Percentiles rank a stretch among this genome's conserved stretches.
Conservation (phyloP, 2,888 invertebrate genomes). For the Polymixis lichenea region DNA sequence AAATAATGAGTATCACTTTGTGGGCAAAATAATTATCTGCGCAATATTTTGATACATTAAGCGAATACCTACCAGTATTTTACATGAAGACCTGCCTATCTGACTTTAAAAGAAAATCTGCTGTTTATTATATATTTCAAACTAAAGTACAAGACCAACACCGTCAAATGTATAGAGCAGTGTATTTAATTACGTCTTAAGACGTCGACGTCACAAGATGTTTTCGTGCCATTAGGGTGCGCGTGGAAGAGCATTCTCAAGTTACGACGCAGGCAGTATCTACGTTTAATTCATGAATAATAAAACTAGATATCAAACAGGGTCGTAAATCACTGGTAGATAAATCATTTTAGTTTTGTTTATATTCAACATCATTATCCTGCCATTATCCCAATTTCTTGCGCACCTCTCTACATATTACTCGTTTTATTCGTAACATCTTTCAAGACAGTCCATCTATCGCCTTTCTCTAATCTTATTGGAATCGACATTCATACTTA, state of each 20-base stretch:
- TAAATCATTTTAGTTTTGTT: too few relatives aligned
- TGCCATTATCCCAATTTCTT: not conserved
- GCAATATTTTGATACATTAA: too few relatives aligned
- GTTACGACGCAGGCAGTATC: not conserved
- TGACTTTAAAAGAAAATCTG: too few relatives aligned
- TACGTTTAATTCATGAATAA: not conserved
- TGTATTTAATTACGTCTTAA: not conserved
- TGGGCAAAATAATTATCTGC: too few relatives aligned
- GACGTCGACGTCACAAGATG: not conserved
- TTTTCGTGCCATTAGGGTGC: not conserved
- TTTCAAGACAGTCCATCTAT: not conserved
- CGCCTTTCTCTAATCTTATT: not conserved
- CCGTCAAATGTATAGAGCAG: not conserved
- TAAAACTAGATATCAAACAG: not conserved
- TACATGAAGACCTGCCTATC: too few relatives aligned
- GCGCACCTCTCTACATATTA: not conserved
- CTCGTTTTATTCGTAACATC: not conserved
- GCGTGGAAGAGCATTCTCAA: not conserved
- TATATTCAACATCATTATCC: too few relatives aligned
- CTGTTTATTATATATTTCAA: too few relatives aligned
- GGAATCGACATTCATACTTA: not conserved
- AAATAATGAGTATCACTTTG: too few relatives aligned
- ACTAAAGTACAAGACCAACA: too few relatives aligned
- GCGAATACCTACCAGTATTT: too few relatives aligned
- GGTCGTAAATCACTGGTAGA: not conserved